Evolutionary conservation across 2,797 vertebrate genomes (phyloP), one percentile per base, ranked within the genome.

Genomic region (Sebastiscus albofasciatus): DNA sequence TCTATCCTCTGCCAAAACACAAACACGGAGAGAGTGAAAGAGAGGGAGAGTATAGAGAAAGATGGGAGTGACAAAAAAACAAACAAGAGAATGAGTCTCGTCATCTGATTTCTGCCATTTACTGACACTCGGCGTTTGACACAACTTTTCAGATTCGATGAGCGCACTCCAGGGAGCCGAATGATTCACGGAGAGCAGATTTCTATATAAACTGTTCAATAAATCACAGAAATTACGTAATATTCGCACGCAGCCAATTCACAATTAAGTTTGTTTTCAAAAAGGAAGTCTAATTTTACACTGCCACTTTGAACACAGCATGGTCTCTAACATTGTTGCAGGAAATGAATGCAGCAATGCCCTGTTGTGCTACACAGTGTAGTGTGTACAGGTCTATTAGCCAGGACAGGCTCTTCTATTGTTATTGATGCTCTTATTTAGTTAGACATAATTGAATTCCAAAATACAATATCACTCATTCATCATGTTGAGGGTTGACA

Each of bases 381-480:
- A 67, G 54, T 68, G 76, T 79, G 71, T 29, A 70, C 49, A 24
- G 73, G 77, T 81, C 82, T 85, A 81, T 89, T 85, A 89, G 73
- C 67, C 75, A 73, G 81, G 90, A 89, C 90, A 87, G 86, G 72
- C 67, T 71, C 75, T 81, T 89, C 73, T 86, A 82, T 90, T 90
- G 90, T 92, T 92, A 93, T 92, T 91, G 91, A 94, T 94, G 91
- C 85, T 90, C 81, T 84, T 88, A 87, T 92, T 90, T 87, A 81
- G 83, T 86, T 67, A 68, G 84, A 84, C 82, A 89, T 93, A 92
- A 94, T 90, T 90, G 83, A 90, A 92, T 92, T 91, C 64, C 66
- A 89, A 81, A 90, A 85, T 74, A 85, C 83, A 87, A 82, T 82
- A 87, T 93, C 89, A 90, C 76, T 91, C 90, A 90, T 93, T 90